Conservation (phyloP, 2,113 vertebrate species). For the Rhodinocichla rosea region DNA sequence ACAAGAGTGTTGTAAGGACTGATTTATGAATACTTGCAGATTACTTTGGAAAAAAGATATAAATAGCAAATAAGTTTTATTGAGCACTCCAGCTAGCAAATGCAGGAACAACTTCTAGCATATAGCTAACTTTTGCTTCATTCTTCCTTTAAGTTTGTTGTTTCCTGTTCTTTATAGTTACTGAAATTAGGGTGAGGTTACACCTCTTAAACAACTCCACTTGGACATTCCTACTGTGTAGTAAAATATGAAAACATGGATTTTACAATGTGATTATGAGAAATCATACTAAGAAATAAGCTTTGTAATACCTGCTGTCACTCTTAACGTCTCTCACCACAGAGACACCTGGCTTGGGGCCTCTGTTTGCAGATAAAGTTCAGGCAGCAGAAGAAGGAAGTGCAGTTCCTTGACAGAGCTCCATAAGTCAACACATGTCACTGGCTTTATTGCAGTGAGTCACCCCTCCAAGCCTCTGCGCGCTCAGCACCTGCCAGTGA, state of each 20-base stretch:
- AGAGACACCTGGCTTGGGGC: constrained; percentile 12
- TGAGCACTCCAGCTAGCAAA: background rate
- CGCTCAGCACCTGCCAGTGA: background rate
- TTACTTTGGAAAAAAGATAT: background rate
- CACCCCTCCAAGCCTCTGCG: background rate
- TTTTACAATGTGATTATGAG: background rate
- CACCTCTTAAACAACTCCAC: background rate
- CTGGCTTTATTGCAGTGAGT: background rate
- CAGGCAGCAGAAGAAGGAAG: background rate
- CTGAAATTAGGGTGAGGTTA: background rate
- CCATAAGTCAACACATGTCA: background rate
- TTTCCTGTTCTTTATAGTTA: background rate
- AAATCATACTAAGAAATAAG: background rate
- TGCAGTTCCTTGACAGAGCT: constrained; percentile 11
- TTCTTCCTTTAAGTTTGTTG: background rate
- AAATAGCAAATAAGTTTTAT: background rate
- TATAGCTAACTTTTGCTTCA: background rate
- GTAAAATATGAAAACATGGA: background rate
- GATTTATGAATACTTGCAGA: background rate
- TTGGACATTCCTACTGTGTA: background rate
- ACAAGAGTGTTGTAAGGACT: background rate
- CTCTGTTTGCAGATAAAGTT: background rate
- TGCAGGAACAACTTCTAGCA: background rate
- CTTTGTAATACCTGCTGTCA: background rate
- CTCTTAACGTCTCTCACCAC: background rate